These are phyloP conservation scores for Arctocebus calabarensis DNA, from an alignment of 2,797 vertebrate genomes.

Conservation along the genomic window DNA sequence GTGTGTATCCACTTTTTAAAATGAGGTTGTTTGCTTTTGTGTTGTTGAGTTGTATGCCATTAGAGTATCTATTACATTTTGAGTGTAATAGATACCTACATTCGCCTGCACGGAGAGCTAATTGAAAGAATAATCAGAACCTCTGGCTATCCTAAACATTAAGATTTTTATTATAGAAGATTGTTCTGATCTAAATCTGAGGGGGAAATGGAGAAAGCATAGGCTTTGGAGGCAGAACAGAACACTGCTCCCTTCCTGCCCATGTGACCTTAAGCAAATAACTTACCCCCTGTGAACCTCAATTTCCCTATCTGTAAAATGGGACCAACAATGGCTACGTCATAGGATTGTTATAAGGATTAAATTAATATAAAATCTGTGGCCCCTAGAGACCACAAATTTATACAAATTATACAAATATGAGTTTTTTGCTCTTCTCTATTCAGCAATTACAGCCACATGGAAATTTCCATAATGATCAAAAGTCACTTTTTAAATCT, in stretches of 20 bases:
- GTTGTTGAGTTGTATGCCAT: neutral
- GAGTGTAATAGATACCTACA: neutral
- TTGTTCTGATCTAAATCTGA: neutral
- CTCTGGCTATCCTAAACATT: neutral
- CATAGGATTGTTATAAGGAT: neutral
- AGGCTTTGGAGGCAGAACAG: neutral
- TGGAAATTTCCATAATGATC: neutral
- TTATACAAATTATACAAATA: neutral
- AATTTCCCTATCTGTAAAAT: neutral
- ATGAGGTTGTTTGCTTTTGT: neutral
- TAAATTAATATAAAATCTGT: constrained; percentile 26
- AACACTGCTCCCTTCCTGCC: neutral
- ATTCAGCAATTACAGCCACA: neutral
- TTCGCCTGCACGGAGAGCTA: neutral
- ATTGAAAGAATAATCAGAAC: neutral
- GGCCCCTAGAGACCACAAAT: neutral
- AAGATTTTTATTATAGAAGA: neutral
- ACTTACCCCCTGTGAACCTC: neutral
- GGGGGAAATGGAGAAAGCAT: neutral
- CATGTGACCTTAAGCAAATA: neutral
- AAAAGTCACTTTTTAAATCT: constrained; percentile 29
- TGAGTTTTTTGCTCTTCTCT: neutral
- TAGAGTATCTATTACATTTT: no score
- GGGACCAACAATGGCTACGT: neutral
- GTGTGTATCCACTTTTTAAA: neutral